Evolutionary conservation across 2,888 invertebrate genomes (phyloP).

Genomic region (Periphyllus acericola): DNA sequence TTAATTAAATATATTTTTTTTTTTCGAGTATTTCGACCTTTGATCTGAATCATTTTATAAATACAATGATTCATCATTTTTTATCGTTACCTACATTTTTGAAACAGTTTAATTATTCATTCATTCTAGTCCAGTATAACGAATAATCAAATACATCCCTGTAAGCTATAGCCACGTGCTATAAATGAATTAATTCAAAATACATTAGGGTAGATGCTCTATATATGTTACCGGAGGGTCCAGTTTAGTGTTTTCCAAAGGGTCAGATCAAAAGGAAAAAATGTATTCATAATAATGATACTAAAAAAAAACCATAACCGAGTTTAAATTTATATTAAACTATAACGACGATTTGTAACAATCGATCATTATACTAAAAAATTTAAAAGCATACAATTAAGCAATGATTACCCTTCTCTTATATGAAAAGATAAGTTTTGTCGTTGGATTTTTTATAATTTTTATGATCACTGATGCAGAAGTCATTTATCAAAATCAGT

Average conservation of each 20-base stretch:
- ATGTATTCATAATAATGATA: conserved; percentile 47
- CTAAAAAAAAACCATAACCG: conserved; percentile 20
- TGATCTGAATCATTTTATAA: too few species aligned
- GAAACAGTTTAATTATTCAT: background rate
- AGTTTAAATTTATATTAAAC: conserved; percentile 56
- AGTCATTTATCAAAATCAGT: conserved; percentile 59
- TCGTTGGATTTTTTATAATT: conserved; percentile 3
- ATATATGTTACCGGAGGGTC: conserved; percentile 35
- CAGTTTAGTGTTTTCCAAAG: conserved; percentile 50
- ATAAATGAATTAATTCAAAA: conserved; percentile 57
- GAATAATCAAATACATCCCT: conserved; percentile 31
- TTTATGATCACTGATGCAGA: conserved; percentile 47
- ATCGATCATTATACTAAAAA: conserved; percentile 45
- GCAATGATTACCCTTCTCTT: conserved; percentile 29
- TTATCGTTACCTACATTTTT: background rate
- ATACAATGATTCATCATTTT: too few species aligned
- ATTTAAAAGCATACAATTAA: conserved; percentile 47
- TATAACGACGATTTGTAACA: conserved; percentile 41
- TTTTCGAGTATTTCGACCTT: too few species aligned
- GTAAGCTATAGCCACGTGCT: conserved; percentile 51
- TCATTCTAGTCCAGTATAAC: background rate
- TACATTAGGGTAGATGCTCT: conserved; percentile 46
- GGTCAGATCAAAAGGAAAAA: conserved; percentile 55
- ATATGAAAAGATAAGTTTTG: conserved; percentile 40
- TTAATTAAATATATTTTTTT: too few species aligned